These are phyloP conservation scores for cattle (Bos taurus) DNA, from an alignment of 2,113 vertebrate species.

Conservation along the genomic window ARS-UCD2.0 NC_037337.1:100234001-100234500, in stretches of 20 bases:
- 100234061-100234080: background rate
- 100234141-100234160: background rate
- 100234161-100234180: background rate
- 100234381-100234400: background rate
- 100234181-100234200: background rate
- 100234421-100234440: background rate
- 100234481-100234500: background rate
- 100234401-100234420: background rate
- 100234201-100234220: background rate
- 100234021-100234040: background rate
- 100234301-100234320: background rate
- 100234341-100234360: background rate
- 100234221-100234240: background rate
- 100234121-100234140: background rate
- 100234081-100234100: rapidly evolving
- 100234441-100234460: background rate
- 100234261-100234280: background rate
- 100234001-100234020: background rate
- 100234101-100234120: background rate
- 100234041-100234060: background rate
- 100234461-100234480: background rate
- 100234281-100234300: background rate
- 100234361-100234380: background rate
- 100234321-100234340: background rate
- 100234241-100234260: background rate